phyloP scores from a whole-genome alignment of 2,888 invertebrate species.

The Lepidonotus clava region DNA sequence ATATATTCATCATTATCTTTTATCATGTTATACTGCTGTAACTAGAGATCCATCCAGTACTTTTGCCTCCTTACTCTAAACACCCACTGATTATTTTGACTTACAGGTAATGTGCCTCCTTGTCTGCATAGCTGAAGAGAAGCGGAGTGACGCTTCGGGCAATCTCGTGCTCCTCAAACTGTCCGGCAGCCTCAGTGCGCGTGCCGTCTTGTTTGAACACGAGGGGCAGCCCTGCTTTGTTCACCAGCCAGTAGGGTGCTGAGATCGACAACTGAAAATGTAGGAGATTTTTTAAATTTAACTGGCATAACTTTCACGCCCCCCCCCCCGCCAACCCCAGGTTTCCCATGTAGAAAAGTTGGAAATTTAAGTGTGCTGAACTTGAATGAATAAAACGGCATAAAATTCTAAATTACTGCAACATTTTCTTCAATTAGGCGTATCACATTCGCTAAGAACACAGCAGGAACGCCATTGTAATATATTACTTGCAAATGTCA shows the following conservation, averaged over 20 bases:
- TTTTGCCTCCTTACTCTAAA: no score
- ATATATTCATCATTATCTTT: no score
- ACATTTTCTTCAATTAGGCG: no score
- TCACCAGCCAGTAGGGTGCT: conserved; percentile 96
- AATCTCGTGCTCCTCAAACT: conserved; percentile 96
- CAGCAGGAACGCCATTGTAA: no score
- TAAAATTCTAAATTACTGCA: no score
- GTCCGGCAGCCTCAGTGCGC: conserved; percentile 85
- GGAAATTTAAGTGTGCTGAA: no score
- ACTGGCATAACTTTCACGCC: not conserved
- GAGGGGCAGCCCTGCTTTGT: conserved; percentile 96
- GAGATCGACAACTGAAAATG: conserved; percentile 86
- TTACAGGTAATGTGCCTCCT: conserved; percentile 84
- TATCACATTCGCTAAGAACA: no score
- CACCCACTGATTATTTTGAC: conserved; percentile 57
- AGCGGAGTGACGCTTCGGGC: conserved; percentile 95
- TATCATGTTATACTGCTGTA: no score
- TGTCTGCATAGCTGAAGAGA: conserved; percentile 95
- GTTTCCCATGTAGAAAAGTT: no score
- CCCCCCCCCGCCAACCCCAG: not conserved
- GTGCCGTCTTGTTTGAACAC: conserved; percentile 91
- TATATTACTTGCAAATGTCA: no score
- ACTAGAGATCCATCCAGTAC: no score
- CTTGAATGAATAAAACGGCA: no score
- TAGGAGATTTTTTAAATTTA: not conserved